A percentile compares a stretch with the other conserved stretches of the same genome.
Evolutionary conservation across 1,140 invertebrate genomes (phyloP).

Genomic region (Heliconius himera): DNA sequence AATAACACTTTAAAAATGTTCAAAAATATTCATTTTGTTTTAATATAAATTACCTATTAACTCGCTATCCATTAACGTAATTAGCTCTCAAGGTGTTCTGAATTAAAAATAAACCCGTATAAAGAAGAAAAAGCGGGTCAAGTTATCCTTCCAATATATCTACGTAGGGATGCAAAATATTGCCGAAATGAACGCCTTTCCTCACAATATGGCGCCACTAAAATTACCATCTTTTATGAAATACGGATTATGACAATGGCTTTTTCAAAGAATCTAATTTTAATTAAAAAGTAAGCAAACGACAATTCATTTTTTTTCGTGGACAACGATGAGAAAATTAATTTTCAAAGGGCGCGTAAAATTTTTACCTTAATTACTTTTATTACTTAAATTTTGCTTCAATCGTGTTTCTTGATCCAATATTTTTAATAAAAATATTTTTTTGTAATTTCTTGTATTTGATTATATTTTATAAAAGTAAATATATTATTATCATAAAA

Average conservation of each 20-base stretch:
- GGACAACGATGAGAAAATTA: background rate
- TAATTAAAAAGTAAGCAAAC: slow-evolving; percentile 72
- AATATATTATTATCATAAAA: no score
- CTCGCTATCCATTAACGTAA: background rate
- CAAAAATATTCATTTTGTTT: no score
- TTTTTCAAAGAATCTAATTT: slow-evolving; percentile 77
- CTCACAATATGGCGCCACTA: slow-evolving; percentile 80
- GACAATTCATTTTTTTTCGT: slow-evolving; percentile 3
- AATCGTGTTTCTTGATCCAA: background rate
- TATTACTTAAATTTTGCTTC: background rate
- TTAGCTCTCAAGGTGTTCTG: background rate
- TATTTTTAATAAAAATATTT: background rate
- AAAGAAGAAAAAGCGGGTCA: slow-evolving; percentile 43
- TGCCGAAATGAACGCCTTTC: slow-evolving; percentile 74
- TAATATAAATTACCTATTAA: background rate
- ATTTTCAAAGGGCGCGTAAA: background rate
- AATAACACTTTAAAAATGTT: no score
- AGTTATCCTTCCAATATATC: slow-evolving; percentile 73
- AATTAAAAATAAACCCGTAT: slow-evolving; percentile 18
- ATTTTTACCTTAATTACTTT: slow-evolving; percentile 14
- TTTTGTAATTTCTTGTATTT: background rate
- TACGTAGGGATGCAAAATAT: slow-evolving; percentile 78
- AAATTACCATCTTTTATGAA: slow-evolving; percentile 81
- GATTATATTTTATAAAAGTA: no score
- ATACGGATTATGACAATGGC: slow-evolving; percentile 71